These are phyloP conservation scores for Esox niger DNA, from an alignment of 2,113 vertebrate species.

Conservation along the genomic window DNA sequence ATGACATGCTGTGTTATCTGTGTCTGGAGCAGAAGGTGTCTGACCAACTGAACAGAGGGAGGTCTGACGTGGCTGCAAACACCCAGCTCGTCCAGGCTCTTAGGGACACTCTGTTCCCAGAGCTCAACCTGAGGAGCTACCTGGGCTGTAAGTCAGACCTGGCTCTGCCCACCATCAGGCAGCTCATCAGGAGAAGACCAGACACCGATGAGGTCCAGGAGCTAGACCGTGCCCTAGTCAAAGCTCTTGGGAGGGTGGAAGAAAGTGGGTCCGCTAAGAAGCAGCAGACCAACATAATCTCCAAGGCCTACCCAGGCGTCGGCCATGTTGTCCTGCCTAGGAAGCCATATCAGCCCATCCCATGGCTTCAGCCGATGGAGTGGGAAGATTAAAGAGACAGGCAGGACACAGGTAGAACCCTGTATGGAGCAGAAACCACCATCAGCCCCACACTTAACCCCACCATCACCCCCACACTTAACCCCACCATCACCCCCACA, in stretches of 20 bases:
- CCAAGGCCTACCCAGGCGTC: slow-evolving; percentile 34
- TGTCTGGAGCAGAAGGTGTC: slow-evolving; percentile 59
- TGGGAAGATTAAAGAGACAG: slow-evolving; percentile 70
- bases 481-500: too few species aligned
- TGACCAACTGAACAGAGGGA: slow-evolving; percentile 38
- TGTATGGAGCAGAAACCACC: neutral
- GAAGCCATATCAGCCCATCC: slow-evolving; percentile 41
- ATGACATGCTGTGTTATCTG: slow-evolving; percentile 55
- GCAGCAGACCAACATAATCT: slow-evolving; percentile 22
- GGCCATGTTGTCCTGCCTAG: slow-evolving; percentile 25
- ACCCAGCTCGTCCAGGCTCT: slow-evolving; percentile 56
- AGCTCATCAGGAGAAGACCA: slow-evolving; percentile 57
- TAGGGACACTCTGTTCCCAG: slow-evolving; percentile 60
- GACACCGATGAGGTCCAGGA: slow-evolving; percentile 56
- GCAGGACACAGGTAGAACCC: neutral
- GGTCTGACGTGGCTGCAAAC: slow-evolving; percentile 26
- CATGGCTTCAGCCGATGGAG: slow-evolving; percentile 68
- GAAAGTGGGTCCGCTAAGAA: slow-evolving; percentile 35
- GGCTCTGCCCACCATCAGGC: slow-evolving; percentile 61
- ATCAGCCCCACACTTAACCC: neutral
- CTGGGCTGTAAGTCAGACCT: slow-evolving; percentile 71
- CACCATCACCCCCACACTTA: too few species aligned
- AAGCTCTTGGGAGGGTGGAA: slow-evolving; percentile 43
- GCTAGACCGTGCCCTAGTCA: slow-evolving; percentile 58
- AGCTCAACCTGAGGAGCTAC: slow-evolving; percentile 75